Evolutionary conservation across 2,113 vertebrate species (phyloP).

Genomic region (Xenopus laevis): DNA sequence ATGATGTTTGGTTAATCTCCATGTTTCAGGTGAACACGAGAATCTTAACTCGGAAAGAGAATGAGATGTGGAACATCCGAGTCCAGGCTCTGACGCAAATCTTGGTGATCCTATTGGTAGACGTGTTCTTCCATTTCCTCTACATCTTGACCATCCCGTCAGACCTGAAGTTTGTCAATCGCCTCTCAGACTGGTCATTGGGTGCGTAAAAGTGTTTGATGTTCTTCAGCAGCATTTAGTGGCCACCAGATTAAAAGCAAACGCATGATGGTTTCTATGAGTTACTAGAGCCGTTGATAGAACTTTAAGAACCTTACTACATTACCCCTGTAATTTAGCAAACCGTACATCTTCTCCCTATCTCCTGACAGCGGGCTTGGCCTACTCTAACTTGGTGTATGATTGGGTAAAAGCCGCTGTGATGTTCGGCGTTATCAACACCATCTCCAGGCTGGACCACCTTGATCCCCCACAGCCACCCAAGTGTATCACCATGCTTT

Average conservation of each 20-base stretch:
- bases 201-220: slow-evolving; percentile 62
- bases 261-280: too few relatives aligned
- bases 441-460: slow-evolving; percentile 82
- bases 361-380: slow-evolving; percentile 74
- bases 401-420: slow-evolving; percentile 94
- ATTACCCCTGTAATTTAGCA: too few relatives aligned
- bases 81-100: slow-evolving; percentile 68
- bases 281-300: too few relatives aligned
- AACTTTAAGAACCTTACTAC: too few relatives aligned
- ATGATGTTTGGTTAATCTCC: background rate
- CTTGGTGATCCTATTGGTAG: slow-evolving; percentile 68
- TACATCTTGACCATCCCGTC: slow-evolving; percentile 90
- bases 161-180: slow-evolving; percentile 79
- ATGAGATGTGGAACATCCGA: slow-evolving; percentile 81
- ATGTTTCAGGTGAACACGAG: slow-evolving; percentile 70
- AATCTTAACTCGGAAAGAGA: slow-evolving; percentile 70
- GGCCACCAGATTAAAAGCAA: too few relatives aligned
- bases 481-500: slow-evolving; percentile 93
- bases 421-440: slow-evolving; percentile 89
- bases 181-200: slow-evolving; percentile 84
- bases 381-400: slow-evolving; percentile 89
- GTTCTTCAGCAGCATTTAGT: too few relatives aligned
- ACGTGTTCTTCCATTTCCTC: slow-evolving; percentile 90
- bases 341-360: background rate
- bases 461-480: slow-evolving; percentile 87